Percentiles rank a stretch among this genome's conserved stretches.
Conservation (phyloP, 2,888 invertebrate genomes). For the Ectropis crepuscularia region DNA sequence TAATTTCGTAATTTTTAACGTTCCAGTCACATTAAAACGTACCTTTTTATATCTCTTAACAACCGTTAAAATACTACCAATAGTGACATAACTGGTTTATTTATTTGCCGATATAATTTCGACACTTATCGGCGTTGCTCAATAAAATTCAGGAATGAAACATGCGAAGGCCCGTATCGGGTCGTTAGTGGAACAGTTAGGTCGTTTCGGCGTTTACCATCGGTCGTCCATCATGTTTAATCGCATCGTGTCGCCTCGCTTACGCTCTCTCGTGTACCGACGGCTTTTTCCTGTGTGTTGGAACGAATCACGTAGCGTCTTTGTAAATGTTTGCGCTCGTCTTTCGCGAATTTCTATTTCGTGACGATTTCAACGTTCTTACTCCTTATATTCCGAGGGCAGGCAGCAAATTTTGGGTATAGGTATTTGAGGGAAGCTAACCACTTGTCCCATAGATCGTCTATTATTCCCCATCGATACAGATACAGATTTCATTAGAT, state of each 20-base stretch:
- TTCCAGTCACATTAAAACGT: background rate
- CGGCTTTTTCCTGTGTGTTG: slow-evolving; percentile 22
- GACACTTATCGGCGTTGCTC: slow-evolving; percentile 54
- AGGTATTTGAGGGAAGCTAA: no score
- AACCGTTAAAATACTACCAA: slow-evolving; percentile 18
- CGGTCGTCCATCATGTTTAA: slow-evolving; percentile 77
- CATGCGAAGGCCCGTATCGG: slow-evolving; percentile 59
- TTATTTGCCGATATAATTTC: slow-evolving; percentile 46
- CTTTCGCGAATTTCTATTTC: background rate
- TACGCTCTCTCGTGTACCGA: slow-evolving; percentile 51
- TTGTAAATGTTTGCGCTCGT: background rate
- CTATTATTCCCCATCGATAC: no score
- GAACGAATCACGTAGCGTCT: background rate
- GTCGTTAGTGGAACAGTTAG: slow-evolving; percentile 72
- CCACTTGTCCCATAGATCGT: no score
- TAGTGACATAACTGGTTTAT: slow-evolving; percentile 34
- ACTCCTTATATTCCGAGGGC: no score
- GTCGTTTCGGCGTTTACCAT: slow-evolving; percentile 67
- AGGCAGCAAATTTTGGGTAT: no score
- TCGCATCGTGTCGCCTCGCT: slow-evolving; percentile 57
- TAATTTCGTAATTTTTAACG: no score
- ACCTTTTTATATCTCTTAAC: background rate
- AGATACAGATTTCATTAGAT: no score
- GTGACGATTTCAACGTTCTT: no score
- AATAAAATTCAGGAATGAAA: slow-evolving; percentile 67